Conservation (phyloP, 2,888 invertebrate species). For the Alsophila aescularia region DNA sequence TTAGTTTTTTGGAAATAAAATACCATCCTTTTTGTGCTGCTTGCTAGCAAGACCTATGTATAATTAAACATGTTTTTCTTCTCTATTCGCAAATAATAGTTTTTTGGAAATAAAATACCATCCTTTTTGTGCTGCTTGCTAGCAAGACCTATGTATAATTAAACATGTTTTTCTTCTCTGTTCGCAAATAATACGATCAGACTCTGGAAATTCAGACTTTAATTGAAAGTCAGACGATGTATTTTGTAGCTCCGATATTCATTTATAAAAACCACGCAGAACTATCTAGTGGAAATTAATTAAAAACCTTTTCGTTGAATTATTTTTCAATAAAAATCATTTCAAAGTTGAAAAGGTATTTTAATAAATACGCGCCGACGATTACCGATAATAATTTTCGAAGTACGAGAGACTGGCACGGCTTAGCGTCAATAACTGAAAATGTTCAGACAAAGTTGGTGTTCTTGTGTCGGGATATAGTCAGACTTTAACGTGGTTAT, state of each 20-base stretch:
- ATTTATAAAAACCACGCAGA: not conserved
- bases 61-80: too few species aligned
- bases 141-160: too few species aligned
- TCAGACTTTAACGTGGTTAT: too few species aligned
- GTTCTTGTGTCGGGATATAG: too few species aligned
- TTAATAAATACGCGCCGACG: constrained; percentile 30
- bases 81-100: too few species aligned
- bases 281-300: not conserved
- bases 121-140: too few species aligned
- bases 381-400: constrained; percentile 43
- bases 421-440: constrained; percentile 37
- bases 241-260: not conserved
- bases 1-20: too few species aligned
- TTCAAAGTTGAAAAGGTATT: constrained; percentile 27
- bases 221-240: not conserved
- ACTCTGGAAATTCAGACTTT: not conserved
- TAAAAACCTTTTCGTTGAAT: not conserved
- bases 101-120: too few species aligned
- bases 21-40: too few species aligned
- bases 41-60: too few species aligned
- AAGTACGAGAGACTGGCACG: constrained; percentile 19
- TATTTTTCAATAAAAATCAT: not conserved
- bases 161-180: too few species aligned
- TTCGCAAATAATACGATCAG: too few species aligned
- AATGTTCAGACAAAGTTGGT: not conserved